Evolutionary conservation across 2,888 invertebrate genomes (phyloP), one percentile per base, ranked within the genome.

Genomic region (Pyrrhosoma nymphula): DNA sequence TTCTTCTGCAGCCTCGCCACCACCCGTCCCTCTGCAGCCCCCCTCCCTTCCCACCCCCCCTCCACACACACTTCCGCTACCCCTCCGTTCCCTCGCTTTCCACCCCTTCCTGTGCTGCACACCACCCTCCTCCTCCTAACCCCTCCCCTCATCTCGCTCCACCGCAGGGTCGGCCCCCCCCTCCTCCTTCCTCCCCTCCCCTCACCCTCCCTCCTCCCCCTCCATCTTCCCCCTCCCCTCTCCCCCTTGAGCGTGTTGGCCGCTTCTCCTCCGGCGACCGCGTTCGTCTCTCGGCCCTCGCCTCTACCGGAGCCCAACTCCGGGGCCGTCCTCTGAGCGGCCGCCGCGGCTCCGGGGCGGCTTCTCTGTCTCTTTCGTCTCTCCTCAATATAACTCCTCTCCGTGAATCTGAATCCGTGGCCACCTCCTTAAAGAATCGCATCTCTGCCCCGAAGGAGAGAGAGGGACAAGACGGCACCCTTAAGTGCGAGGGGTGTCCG

Each of bases 301-400:
- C 96, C 96, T 95, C 96, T 95, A 95, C 96, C 89, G 82, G 82
- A 82, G 39, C 69, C 39, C 93, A 47, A 93, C 93, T 60, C 39
- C 88, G 56, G 91, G 60, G 91, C 35, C 90, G 56, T 20, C 35
- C 56, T 20, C 91, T n/a, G 82, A 35, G 95, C 96, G 96, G 95
- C 96, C 56, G 69, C 35, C 96, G 89, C 96, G 96, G 96, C 90
- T n/a, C 69, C 47, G 82, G 82, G 91, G 35, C 60, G 39, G 88
- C 95, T 56, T 10, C n/a, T 69, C 69, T 69, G 20, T 69, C 69
- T 69, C 69, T 69, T 26, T 69, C 26, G 26, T 69, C 69, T 69
- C 69, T n/a, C 26, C 14, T 10, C 88, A 30, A 6, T 16, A 0
- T 26, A 14, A 88, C 88, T 47, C 47, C 88, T 16, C 88, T 82